phyloP scores from a whole-genome alignment of 92 coral and sea anemone genomes.

The Phenganax subtilis region DNA sequence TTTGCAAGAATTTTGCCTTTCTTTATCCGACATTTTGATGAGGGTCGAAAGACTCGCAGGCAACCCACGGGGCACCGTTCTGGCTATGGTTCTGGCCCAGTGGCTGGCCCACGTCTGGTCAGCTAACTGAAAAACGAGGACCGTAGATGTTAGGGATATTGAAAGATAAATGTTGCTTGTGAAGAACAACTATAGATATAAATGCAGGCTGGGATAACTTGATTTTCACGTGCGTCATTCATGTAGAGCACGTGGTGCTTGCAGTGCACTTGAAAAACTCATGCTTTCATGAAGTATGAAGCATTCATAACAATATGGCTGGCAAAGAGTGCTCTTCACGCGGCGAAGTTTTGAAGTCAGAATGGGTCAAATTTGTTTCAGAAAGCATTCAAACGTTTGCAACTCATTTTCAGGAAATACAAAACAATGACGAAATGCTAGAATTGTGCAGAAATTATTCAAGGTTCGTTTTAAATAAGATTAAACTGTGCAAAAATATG shows the following conservation, averaged over 20 bases:
- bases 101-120: too few relatives aligned
- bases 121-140: too few relatives aligned
- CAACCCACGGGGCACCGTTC: too few relatives aligned
- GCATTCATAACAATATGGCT: constrained; percentile 2
- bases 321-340: background rate
- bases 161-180: too few relatives aligned
- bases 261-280: background rate
- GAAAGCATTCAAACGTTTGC: background rate
- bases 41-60: too few relatives aligned
- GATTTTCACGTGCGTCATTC: background rate
- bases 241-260: background rate
- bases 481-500: background rate
- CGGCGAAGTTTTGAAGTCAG: background rate
- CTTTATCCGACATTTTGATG: too few relatives aligned
- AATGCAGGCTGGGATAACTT: background rate
- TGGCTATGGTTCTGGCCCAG: too few relatives aligned
- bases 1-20: too few relatives aligned
- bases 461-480: constrained; percentile 51
- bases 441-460: constrained; percentile 65
- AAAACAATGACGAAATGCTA: constrained; percentile 75
- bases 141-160: too few relatives aligned
- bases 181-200: background rate
- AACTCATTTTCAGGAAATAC: constrained; percentile 55
- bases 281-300: constrained; percentile 1
- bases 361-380: constrained; percentile 17